Conservation (phyloP, 2,797 vertebrate species). For the Argyrosomus regius region DNA sequence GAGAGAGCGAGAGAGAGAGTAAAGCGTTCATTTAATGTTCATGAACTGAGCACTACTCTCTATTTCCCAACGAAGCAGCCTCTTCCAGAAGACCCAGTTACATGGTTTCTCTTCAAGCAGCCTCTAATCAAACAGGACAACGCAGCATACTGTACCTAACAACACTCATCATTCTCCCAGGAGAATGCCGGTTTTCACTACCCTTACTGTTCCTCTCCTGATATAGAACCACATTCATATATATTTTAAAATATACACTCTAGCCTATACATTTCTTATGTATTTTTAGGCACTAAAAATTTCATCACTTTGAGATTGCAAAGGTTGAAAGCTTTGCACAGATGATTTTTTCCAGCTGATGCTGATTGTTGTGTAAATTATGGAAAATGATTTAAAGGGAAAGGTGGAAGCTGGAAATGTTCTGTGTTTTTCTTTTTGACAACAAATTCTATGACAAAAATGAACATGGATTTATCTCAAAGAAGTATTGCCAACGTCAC, state of each 20-base stretch:
- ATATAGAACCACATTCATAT: constrained; percentile 40
- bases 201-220: constrained; percentile 13
- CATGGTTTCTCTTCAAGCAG: constrained; percentile 25
- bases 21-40: constrained; percentile 67
- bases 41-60: constrained; percentile 45
- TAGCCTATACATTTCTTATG: neutral
- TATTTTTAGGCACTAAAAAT: neutral
- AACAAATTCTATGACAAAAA: neutral
- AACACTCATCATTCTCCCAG: constrained; percentile 18
- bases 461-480: neutral
- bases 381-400: neutral
- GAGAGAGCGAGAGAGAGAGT: neutral
- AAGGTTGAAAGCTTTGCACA: neutral
- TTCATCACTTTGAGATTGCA: neutral
- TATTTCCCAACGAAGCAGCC: constrained; percentile 39
- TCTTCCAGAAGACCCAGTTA: constrained; percentile 24
- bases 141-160: neutral
- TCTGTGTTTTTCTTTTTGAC: neutral
- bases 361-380: neutral
- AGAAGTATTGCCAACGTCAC: neutral
- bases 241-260: constrained; percentile 32
- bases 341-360: neutral
- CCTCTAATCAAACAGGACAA: constrained; percentile 20
- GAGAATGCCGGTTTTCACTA: constrained; percentile 20
- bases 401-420: neutral